phyloP scores from a whole-genome alignment of 2,797 vertebrate genomes.

The Mallotus villosus region DNA sequence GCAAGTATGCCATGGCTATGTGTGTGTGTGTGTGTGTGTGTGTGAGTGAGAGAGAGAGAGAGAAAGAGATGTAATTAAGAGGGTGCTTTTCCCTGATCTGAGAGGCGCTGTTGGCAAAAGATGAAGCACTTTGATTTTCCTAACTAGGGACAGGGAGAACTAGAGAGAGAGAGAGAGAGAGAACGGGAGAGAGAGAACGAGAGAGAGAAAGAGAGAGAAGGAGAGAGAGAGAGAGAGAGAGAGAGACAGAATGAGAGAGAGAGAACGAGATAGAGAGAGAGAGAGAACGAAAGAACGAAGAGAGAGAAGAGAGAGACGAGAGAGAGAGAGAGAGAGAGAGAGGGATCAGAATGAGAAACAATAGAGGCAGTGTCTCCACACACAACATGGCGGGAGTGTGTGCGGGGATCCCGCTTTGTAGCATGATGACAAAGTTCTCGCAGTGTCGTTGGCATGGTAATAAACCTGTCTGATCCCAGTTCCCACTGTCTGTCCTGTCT shows the following conservation, averaged over 20 bases:
- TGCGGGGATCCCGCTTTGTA: too few relatives aligned
- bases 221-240: background rate
- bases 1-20: background rate
- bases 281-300: too few relatives aligned
- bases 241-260: background rate
- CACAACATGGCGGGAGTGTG: too few relatives aligned
- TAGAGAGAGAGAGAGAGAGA: constrained; percentile 7
- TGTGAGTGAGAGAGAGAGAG: background rate
- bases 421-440: too few relatives aligned
- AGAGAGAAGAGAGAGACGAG: background rate
- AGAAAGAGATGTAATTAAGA: constrained; percentile 25
- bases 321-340: background rate
- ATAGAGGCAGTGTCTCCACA: background rate
- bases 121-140: constrained; percentile 48
- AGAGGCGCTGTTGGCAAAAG: constrained; percentile 35
- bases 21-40: background rate
- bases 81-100: constrained; percentile 30
- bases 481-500: too few relatives aligned
- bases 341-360: background rate
- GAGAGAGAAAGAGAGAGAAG: background rate
- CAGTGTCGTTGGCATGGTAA: too few relatives aligned
- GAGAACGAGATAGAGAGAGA: background rate
- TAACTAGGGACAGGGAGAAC: constrained; percentile 27
- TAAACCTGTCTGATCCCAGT: too few relatives aligned
- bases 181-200: background rate